Evolutionary conservation across 2,888 invertebrate species (phyloP).

Genomic region (Lamproptera curius): DNA sequence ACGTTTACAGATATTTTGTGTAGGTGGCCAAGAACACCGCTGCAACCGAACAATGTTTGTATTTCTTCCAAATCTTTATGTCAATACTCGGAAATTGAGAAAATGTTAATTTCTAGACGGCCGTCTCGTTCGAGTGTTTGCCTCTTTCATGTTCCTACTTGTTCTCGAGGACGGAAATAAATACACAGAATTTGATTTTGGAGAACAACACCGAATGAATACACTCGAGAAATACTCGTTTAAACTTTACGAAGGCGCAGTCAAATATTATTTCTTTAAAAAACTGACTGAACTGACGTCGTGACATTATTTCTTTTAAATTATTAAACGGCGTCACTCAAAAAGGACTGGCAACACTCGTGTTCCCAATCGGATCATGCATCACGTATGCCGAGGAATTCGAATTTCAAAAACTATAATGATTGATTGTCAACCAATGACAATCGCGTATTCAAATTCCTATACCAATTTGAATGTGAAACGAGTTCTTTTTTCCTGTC

Average conservation of each 20-base stretch:
- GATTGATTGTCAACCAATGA: slow-evolving; percentile 76
- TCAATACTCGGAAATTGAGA: slow-evolving; percentile 47
- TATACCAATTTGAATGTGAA: slow-evolving; percentile 67
- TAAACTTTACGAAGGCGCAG: no score
- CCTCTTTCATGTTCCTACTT: slow-evolving; percentile 33
- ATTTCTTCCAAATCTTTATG: slow-evolving; percentile 44
- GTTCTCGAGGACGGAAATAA: slow-evolving; percentile 40
- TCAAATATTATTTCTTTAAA: slow-evolving; percentile 23
- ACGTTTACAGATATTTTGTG: slow-evolving; percentile 1
- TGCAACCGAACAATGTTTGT: slow-evolving; percentile 21
- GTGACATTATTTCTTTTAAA: not conserved
- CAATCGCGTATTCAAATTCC: slow-evolving; percentile 72
- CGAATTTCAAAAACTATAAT: slow-evolving; percentile 72
- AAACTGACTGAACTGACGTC: not conserved
- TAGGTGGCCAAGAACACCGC: slow-evolving; percentile 7
- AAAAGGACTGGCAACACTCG: slow-evolving; percentile 46
- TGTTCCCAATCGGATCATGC: slow-evolving; percentile 57
- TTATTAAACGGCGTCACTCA: no score
- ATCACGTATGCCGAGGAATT: slow-evolving; percentile 61
- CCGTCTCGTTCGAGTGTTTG: slow-evolving; percentile 45
- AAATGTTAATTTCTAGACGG: slow-evolving; percentile 47
- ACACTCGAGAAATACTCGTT: slow-evolving; percentile 27
- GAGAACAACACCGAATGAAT: slow-evolving; percentile 41
- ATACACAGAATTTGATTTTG: slow-evolving; percentile 35
- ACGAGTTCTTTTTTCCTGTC: slow-evolving; percentile 67